These are phyloP conservation scores for Proteles cristata DNA, from an alignment of 2,113 vertebrate species.

Conservation along the genomic window DNA sequence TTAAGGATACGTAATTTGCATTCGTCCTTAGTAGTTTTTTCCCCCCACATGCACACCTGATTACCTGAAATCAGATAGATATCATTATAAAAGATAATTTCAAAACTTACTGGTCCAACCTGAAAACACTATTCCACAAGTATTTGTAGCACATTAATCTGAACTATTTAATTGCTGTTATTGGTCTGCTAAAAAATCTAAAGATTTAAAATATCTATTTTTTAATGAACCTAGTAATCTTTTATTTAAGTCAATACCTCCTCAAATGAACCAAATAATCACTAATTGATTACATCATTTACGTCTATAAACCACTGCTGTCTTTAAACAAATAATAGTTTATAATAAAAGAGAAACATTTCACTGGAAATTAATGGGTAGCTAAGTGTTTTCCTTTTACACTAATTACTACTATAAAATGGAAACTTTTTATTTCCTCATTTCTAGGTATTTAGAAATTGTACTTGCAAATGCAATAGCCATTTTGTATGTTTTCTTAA, in stretches of 20 bases:
- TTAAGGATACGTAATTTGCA: constrained; percentile 23
- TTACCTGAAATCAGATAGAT: not conserved
- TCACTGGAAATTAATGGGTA: constrained; percentile 73
- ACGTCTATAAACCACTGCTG: constrained; percentile 68
- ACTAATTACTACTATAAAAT: constrained; percentile 74
- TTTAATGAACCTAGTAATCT: constrained; percentile 77
- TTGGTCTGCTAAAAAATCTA: constrained; percentile 38
- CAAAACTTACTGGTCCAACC: not conserved
- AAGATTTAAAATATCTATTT: constrained; percentile 77
- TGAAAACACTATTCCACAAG: not conserved
- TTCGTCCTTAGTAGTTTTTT: not conserved
- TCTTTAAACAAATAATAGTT: constrained; percentile 71
- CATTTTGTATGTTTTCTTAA: not conserved
- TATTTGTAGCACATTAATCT: not conserved
- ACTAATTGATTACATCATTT: constrained; percentile 84
- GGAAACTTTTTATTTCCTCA: constrained; percentile 59
- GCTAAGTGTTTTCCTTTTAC: constrained; percentile 71
- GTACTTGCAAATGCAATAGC: constrained; percentile 23
- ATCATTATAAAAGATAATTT: not conserved
- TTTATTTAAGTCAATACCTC: constrained; percentile 83
- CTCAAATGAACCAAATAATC: constrained; percentile 83
- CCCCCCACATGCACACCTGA: not conserved
- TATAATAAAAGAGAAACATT: constrained; percentile 59
- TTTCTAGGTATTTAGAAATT: not conserved
- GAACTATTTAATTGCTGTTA: constrained; percentile 17